phyloP scores from a whole-genome alignment of 2,797 vertebrate genomes.

The Echiichthys vipera region DNA sequence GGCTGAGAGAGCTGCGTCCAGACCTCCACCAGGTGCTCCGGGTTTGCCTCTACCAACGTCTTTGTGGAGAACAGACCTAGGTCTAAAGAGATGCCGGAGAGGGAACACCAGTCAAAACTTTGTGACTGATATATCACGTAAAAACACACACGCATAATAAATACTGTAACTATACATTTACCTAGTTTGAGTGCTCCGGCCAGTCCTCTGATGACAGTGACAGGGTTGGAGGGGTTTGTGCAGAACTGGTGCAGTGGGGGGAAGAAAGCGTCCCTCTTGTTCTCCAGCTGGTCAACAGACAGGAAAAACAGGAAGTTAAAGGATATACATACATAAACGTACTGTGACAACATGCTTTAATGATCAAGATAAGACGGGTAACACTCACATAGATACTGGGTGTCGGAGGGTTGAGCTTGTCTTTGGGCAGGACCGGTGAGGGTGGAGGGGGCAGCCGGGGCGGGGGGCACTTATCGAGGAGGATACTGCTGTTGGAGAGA shows the following conservation, averaged over 20 bases:
- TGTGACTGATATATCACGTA: neutral
- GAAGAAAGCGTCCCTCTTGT: slow-evolving; percentile 99
- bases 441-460: slow-evolving; percentile 96
- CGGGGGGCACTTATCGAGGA: slow-evolving; percentile 97
- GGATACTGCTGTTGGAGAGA: slow-evolving; percentile 96
- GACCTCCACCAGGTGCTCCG: slow-evolving; percentile 98
- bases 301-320: slow-evolving; percentile 11
- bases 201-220: slow-evolving; percentile 99
- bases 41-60: slow-evolving; percentile 98
- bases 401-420: slow-evolving; percentile 99
- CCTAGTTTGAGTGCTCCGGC: slow-evolving; percentile 97
- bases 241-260: slow-evolving; percentile 99
- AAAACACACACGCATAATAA: neutral
- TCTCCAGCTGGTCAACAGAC: slow-evolving; percentile 90
- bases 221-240: slow-evolving; percentile 98
- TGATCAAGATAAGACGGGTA: neutral
- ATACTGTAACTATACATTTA: slow-evolving; percentile 30
- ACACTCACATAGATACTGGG: slow-evolving; percentile 99
- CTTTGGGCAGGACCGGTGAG: slow-evolving; percentile 96
- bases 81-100: slow-evolving; percentile 79
- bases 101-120: neutral
- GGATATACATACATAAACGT: neutral
- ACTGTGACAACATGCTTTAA: slow-evolving; percentile 1
- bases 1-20: slow-evolving; percentile 97
- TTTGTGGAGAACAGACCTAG: slow-evolving; percentile 99